These are phyloP conservation scores for Chromobotia macracanthus DNA, from an alignment of 2,797 vertebrate species.

Conservation along the genomic window DNA sequence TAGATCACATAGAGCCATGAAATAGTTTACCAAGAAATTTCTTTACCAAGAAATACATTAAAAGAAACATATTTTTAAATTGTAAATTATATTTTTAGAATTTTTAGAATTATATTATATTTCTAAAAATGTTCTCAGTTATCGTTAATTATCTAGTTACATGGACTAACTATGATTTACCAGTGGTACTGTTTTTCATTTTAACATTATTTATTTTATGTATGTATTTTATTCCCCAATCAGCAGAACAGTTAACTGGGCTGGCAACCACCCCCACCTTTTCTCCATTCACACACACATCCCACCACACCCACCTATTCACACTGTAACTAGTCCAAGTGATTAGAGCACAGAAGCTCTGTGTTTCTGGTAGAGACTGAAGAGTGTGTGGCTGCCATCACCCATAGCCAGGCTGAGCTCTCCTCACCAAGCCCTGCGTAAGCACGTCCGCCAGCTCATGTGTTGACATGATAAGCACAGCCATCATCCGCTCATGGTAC, in stretches of 20 bases:
- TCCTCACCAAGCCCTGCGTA: conserved; percentile 54
- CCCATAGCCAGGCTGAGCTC: conserved; percentile 55
- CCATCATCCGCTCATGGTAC: conserved; percentile 62
- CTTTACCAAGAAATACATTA: too few relatives aligned
- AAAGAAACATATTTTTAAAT: too few relatives aligned
- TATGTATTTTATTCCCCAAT: conserved; percentile 21
- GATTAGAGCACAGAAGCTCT: conserved; percentile 56
- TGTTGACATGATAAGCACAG: conserved; percentile 57
- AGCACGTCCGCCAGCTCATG: conserved; percentile 50
- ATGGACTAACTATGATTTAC: not conserved
- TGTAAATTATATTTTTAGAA: too few relatives aligned
- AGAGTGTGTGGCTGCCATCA: conserved; percentile 56
- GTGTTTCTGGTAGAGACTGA: conserved; percentile 46
- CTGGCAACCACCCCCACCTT: conserved; percentile 27
- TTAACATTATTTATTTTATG: too few relatives aligned
- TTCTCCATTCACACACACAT: conserved; percentile 36
- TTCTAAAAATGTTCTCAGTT: not conserved
- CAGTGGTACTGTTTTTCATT: not conserved
- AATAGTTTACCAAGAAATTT: too few relatives aligned
- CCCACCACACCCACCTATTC: conserved; percentile 23
- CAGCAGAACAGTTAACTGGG: conserved; percentile 36
- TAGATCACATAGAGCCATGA: too few relatives aligned
- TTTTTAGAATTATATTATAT: too few relatives aligned
- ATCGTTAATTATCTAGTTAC: not conserved
- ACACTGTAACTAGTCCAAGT: conserved; percentile 31